Base-by-base conservation (phyloP, 2,113 vertebrate species). In the Labeo catla region DNA sequence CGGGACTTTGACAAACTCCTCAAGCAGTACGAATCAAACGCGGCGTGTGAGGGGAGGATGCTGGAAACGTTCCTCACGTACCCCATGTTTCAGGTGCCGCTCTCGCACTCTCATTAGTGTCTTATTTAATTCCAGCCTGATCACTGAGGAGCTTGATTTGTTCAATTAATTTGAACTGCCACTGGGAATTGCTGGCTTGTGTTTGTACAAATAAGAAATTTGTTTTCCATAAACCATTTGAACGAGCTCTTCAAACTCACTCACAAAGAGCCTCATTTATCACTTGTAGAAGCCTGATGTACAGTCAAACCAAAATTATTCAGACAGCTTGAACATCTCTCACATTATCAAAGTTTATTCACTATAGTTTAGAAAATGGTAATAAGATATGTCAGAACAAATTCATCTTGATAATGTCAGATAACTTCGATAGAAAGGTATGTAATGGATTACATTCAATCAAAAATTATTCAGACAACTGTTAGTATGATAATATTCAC, bases 1-100 rank as follows among this genome's bases (percentile, higher is more conserved):
- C 94, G 98, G 92, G 98, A 99, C 94, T 99, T 99, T 89, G 98
- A 99, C 95, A 99, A 99, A 92, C 96, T 99, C 89, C 93, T 99
- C 86, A 99, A 99, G 93, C 98, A 99, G 87, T 99, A 99, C 9
- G 98, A 99, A 93, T 95, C 96, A 84, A 99, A 99, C 61, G 96
- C 97, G 5, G 97, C 97, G 59, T 99, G 98, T 86, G 98, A 99
- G 86, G 98, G 98, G 4, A 91, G 98, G 89, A 99, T 99, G 97
- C 94, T 99, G 45, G 98, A 99, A 93, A 99, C 98, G 0, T 99
- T 99, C 93, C 95, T 99, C 91, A 99, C 98, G 9, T 99, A 99
- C 77, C 98, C 98, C 3, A 99, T 99, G 98, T 99, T 99, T 93
- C 98, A 99, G 97, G 98, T 99, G 94, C 2, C 68, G n/a, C 49